Evolutionary conservation across 2,888 invertebrate genomes (phyloP).

Genomic region (Yponomeuta sedellus): DNA sequence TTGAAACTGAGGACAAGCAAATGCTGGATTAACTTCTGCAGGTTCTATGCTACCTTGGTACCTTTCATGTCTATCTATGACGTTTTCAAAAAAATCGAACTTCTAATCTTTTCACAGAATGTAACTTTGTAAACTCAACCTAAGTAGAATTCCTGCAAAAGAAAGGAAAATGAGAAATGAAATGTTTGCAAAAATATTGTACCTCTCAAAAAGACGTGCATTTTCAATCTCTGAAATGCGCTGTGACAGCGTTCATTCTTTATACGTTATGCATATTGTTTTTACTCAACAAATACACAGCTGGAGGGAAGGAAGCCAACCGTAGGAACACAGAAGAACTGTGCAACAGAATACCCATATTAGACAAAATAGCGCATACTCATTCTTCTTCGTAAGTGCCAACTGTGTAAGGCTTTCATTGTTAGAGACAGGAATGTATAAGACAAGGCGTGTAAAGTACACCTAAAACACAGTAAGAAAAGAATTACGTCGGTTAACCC

Average conservation of each 20-base stretch:
- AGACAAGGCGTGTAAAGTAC: too few relatives aligned
- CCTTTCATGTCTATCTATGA: background rate
- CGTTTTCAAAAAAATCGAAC: too few relatives aligned
- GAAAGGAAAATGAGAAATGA: background rate
- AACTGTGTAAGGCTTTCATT: too few relatives aligned
- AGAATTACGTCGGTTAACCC: too few relatives aligned
- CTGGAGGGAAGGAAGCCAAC: background rate
- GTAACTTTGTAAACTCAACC: too few relatives aligned
- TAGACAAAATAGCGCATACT: too few relatives aligned
- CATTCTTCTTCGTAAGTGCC: too few relatives aligned
- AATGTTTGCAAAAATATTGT: background rate
- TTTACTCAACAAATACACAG: background rate
- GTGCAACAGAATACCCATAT: background rate
- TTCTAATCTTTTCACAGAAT: too few relatives aligned
- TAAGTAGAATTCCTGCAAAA: background rate
- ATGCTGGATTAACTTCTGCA: background rate
- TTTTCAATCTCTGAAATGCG: background rate
- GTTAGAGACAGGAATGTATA: too few relatives aligned
- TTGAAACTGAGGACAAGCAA: constrained; percentile 85
- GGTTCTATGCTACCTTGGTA: background rate
- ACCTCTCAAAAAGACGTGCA: background rate
- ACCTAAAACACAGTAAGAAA: too few relatives aligned
- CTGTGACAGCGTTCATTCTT: background rate
- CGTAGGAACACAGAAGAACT: background rate
- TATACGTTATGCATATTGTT: background rate